Conservation (phyloP, 2,888 invertebrate species). For the Yponomeuta sedellus region DNA sequence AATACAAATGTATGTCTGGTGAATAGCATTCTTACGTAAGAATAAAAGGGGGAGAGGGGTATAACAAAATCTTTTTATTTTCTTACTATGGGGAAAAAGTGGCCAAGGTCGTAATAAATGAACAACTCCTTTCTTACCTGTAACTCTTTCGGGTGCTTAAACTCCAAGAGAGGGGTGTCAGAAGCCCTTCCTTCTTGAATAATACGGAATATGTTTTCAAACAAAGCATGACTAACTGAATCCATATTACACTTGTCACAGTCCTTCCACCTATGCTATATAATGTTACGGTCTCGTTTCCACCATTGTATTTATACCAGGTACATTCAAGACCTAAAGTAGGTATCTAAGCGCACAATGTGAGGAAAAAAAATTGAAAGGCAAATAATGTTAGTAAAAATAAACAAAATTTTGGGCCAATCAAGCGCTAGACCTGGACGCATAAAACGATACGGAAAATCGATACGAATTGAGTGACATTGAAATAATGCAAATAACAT, state of each 20-base stretch:
- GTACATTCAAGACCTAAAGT: not conserved
- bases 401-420: no score
- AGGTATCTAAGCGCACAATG: not conserved
- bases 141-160: slow-evolving; percentile 81
- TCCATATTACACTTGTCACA: not conserved
- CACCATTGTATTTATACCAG: not conserved
- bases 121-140: slow-evolving; percentile 69
- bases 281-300: not conserved
- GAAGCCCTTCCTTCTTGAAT: slow-evolving; percentile 45
- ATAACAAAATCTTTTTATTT: no score
- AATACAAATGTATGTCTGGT: no score
- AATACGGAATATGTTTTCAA: slow-evolving; percentile 51
- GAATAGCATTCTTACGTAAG: no score
- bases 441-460: no score
- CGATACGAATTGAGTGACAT: no score
- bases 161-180: slow-evolving; percentile 65
- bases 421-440: no score
- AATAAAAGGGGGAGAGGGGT: no score
- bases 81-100: no score
- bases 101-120: no score
- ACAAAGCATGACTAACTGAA: slow-evolving; percentile 45
- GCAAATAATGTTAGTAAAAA: no score
- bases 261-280: not conserved
- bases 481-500: no score
- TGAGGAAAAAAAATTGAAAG: not conserved